Base-by-base conservation (phyloP, 2,888 invertebrate genomes). In the Perdita meconis region DNA sequence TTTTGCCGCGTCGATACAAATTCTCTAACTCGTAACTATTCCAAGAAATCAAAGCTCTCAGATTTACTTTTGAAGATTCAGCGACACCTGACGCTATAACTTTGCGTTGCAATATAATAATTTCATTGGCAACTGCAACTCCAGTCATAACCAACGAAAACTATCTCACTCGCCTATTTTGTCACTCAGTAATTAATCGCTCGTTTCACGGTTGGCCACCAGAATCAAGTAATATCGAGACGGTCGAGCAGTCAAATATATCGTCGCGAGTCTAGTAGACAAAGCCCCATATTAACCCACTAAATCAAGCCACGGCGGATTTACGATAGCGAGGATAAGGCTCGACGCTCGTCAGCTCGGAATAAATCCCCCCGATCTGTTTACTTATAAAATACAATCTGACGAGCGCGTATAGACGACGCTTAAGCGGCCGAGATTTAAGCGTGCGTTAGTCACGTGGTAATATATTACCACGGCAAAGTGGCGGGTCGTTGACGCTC, bases 311-410 rank as follows among this genome's bases (percentile, higher is more conserved):
- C 1, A n/a, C 4, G 12, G 12, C 13, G 47, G 34, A 68, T 80
- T 79, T 81, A 80, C 75, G 65, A 53, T 34, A 55, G 47, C 36
- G 36, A 40, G 70, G 68, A 72, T 79, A 73, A 73, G 67, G 56
- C 47, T 8, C 53, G 30, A 36, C 47, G 47, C 16, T n/a, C 50
- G n/a, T n/a, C 12, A 30, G 26, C 53, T n/a, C 24, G 50, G 71
- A 75, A 87, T 84, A 86, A 87, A 86, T 86, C 60, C 59, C 22
- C 30, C 34, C 13, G 75, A 75, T 77, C 73, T 86, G 83, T 85
- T 85, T 86, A 83, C 83, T 85, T 83, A 85, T 85, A 86, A 88
- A 88, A 87, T 83, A 86, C 78, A 82, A 86, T 86, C 78, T 77
- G 85, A 84, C 83, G 80, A 80, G 69, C 61, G 81, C 69, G 70